A percentile compares a stretch with the other conserved stretches of the same genome.
Conservation (phyloP, 1,140 invertebrate genomes). For the Drosophila prosaltans region DNA sequence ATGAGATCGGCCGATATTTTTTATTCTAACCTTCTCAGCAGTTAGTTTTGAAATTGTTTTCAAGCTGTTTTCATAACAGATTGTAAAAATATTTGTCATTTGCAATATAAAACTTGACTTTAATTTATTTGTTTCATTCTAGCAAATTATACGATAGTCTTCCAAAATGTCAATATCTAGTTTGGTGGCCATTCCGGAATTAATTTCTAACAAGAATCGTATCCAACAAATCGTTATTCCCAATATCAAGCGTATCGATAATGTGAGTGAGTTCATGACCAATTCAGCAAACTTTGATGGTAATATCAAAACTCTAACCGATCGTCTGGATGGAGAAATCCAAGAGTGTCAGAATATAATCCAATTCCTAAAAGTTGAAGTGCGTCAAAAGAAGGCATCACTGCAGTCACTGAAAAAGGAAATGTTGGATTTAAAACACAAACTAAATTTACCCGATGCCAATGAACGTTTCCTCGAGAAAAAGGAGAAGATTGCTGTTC, state of each 20-base stretch:
- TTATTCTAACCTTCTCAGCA: no score
- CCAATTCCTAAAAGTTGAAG: neutral
- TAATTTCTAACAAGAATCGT: neutral
- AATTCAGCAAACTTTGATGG: neutral
- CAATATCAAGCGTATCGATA: neutral
- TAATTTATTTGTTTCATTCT: neutral
- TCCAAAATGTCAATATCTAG: neutral
- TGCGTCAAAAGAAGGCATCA: neutral
- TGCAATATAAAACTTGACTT: no score
- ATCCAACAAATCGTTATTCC: neutral
- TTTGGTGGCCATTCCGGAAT: neutral
- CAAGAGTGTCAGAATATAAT: neutral
- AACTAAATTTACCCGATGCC: neutral
- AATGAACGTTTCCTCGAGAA: neutral
- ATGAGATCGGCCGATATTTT: no score
- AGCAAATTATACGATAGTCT: neutral
- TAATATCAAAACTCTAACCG: neutral
- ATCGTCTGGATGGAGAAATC: neutral
- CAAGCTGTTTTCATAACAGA: no score
- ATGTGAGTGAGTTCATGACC: neutral
- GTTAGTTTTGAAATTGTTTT: no score
- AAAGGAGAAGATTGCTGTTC: neutral
- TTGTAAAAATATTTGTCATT: no score
- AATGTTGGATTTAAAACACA: neutral
- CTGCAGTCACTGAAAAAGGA: neutral